These are phyloP conservation scores for Coenonympha arcania DNA, from an alignment of 2,888 invertebrate genomes.

Conservation along the genomic window DNA sequence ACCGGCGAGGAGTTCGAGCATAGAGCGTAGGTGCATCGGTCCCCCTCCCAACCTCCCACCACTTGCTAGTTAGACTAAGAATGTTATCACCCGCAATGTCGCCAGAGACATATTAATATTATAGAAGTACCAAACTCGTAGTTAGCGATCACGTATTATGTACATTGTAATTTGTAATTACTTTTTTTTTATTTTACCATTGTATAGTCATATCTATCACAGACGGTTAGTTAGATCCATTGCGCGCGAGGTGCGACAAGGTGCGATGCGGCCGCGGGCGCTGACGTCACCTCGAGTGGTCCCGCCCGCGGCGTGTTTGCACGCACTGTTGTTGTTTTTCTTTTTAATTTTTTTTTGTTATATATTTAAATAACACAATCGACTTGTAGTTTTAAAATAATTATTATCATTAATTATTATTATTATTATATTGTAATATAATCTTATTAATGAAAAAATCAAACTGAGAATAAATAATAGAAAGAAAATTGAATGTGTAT, in stretches of 20 bases:
- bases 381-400: slow-evolving; percentile 71
- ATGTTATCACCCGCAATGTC: slow-evolving; percentile 36
- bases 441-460: slow-evolving; percentile 75
- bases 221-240: slow-evolving; percentile 63
- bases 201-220: slow-evolving; percentile 70
- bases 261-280: slow-evolving; percentile 37
- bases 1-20: slow-evolving; percentile 34
- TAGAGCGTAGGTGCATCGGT: slow-evolving; percentile 49
- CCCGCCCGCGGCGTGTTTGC: slow-evolving; percentile 43
- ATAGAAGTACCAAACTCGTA: slow-evolving; percentile 73
- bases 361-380: slow-evolving; percentile 74
- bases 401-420: slow-evolving; percentile 73
- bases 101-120: slow-evolving; percentile 47
- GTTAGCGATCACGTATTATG: slow-evolving; percentile 72
- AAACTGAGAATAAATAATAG: slow-evolving; percentile 73
- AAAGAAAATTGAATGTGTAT: slow-evolving; percentile 49
- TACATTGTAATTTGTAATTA: slow-evolving; percentile 72
- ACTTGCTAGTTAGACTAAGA: slow-evolving; percentile 63
- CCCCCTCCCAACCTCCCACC: slow-evolving; percentile 54
- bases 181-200: slow-evolving; percentile 71
- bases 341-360: slow-evolving; percentile 68
- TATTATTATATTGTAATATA: slow-evolving; percentile 74
- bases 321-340: slow-evolving; percentile 65
- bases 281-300: background rate
- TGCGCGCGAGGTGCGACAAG: slow-evolving; percentile 52